These are phyloP conservation scores for Notodonta dromedarius DNA, from an alignment of 2,888 invertebrate genomes.

Conservation along the genomic window DNA sequence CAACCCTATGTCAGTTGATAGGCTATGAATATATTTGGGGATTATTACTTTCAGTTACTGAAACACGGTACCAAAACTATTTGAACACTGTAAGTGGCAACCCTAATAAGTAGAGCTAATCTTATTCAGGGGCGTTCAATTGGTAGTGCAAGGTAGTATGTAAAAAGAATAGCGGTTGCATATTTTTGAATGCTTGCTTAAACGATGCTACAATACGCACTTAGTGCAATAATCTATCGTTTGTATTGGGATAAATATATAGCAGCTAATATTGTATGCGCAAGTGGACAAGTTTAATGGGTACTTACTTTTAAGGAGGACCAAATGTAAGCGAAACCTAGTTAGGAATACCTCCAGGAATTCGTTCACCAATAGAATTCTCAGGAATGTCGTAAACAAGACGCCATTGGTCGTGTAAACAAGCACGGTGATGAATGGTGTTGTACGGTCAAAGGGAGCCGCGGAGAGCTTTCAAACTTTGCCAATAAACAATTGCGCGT, in stretches of 20 bases:
- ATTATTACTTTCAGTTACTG: too few relatives aligned
- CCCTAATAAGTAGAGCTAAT: neutral
- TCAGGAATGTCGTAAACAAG: constrained; percentile 7
- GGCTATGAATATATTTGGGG: too few relatives aligned
- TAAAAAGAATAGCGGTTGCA: neutral
- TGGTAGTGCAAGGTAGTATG: neutral
- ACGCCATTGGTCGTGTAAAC: neutral
- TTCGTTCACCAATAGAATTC: constrained; percentile 1
- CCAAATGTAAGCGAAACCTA: too few relatives aligned
- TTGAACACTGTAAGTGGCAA: neutral
- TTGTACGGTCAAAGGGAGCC: constrained; percentile 40
- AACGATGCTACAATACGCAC: too few relatives aligned
- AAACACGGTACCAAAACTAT: too few relatives aligned
- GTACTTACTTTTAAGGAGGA: too few relatives aligned
- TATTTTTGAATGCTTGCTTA: neutral
- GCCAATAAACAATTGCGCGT: constrained; percentile 49
- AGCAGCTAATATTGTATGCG: too few relatives aligned
- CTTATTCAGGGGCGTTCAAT: neutral
- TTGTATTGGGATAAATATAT: too few relatives aligned
- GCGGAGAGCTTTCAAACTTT: constrained; percentile 31
- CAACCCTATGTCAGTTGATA: too few relatives aligned
- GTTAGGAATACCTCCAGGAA: too few relatives aligned
- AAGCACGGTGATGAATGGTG: neutral
- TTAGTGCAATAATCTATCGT: too few relatives aligned
- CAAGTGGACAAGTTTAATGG: too few relatives aligned